These are phyloP conservation scores for Thalpophila matura DNA, from an alignment of 2,888 invertebrate species.

Conservation along the genomic window DNA sequence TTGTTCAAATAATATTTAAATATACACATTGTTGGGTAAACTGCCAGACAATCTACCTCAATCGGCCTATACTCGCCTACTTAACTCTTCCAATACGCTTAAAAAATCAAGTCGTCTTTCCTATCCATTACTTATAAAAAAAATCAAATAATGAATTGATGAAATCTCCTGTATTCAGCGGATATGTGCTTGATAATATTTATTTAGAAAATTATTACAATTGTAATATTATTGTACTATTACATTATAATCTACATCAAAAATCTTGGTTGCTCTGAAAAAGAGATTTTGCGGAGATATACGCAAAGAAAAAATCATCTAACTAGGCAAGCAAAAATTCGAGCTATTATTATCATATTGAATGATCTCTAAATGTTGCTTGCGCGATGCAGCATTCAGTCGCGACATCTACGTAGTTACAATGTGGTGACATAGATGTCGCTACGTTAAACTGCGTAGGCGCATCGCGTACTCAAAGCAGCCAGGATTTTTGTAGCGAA, in stretches of 20 bases:
- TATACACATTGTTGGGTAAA: slow-evolving; percentile 17
- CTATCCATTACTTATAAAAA: slow-evolving; percentile 4
- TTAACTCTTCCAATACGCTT: neutral
- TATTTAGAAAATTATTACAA: no score
- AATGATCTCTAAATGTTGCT: neutral
- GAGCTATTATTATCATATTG: neutral
- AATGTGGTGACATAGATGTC: no score
- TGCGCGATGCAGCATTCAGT: neutral
- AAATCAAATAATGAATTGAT: neutral
- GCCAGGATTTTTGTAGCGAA: neutral
- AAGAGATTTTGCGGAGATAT: no score
- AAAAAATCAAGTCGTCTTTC: neutral
- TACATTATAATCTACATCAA: slow-evolving; percentile 16
- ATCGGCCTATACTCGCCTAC: neutral
- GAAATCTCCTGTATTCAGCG: neutral
- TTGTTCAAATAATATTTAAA: slow-evolving; percentile 29
- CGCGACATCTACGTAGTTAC: neutral
- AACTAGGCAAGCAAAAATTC: neutral
- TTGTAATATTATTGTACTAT: no score
- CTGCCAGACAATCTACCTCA: slow-evolving; percentile 43
- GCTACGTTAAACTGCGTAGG: no score
- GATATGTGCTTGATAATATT: neutral
- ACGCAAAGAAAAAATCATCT: no score
- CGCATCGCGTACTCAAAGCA: neutral
- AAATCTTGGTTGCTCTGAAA: slow-evolving; percentile 1